Evolutionary conservation across 2,888 invertebrate species (phyloP), one percentile per base, ranked within the genome.

Genomic region (Oscheius sp.): DNA sequence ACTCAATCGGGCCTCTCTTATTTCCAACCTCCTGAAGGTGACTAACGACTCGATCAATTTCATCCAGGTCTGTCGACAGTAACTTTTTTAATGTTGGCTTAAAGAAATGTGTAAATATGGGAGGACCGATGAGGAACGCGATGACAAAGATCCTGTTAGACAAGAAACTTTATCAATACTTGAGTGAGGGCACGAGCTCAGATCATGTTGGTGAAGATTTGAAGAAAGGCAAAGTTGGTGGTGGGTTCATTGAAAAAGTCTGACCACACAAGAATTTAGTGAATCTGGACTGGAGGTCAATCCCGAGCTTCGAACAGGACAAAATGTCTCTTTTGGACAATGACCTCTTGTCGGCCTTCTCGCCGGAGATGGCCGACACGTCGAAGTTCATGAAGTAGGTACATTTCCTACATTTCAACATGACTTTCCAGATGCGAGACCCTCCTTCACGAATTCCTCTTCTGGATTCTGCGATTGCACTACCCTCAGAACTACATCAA

Each of bases 401-500:
- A 10, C 35, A n/a, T 59, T 13, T 59, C 9, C 29, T 4, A 5
- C n/a, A 32, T 13, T 5, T 59, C 4, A 59, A 35, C 0, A 59
- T n/a, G 33, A 13, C 29, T 50, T 65, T 47, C 29, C 21, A 42
- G 65, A 37, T 81, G 78, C 53, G 37, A 57, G 4, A 59, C 66
- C 2, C 60, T 87, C 11, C 74, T 87, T n/a, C 85, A 87, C 75
- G 87, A 87, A 53, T 70, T 86, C 29, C 73, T 87, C 2, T 82
- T 87, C 73, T 87, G 85, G 79, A 79, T 83, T 2, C 76, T 80
- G n/a, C 78, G 85, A 1, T 78, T 83, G 32, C 59, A 75, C 32
- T 86, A 84, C 70, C 87, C 87, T 32, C 87, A 87, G 74, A 74
- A 73, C 51, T 75, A 84, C 29, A 85, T 86, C 76, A 86, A 87